These are phyloP conservation scores for Oophaga sylvatica DNA, from an alignment of 2,797 vertebrate species.

Conservation along the genomic window DNA sequence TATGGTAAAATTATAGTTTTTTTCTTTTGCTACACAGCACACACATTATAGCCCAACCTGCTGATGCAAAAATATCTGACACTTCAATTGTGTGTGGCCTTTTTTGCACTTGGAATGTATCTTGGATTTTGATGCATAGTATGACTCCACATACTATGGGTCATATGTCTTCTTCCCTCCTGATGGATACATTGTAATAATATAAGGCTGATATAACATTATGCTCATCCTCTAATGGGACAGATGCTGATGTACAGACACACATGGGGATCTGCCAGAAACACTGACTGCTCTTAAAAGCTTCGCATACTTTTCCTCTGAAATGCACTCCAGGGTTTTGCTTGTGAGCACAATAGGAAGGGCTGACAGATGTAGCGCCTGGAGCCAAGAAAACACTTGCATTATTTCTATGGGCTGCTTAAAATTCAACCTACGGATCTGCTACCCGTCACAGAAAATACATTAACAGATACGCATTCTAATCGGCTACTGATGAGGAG, in stretches of 20 bases:
- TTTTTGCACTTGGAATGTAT: neutral
- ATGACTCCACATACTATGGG: neutral
- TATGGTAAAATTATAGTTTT: neutral
- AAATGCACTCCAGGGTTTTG: constrained; percentile 59
- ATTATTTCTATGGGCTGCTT: constrained; percentile 45
- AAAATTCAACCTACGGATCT: constrained; percentile 35
- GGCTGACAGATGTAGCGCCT: constrained; percentile 50
- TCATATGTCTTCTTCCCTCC: neutral
- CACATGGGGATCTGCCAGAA: constrained; percentile 48
- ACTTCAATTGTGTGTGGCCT: neutral
- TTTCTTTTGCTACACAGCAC: neutral
- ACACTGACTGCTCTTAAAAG: constrained; percentile 49
- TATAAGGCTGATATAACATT: constrained; percentile 19
- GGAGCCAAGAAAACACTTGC: constrained; percentile 47
- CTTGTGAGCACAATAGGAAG: constrained; percentile 63
- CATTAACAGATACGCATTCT: constrained; percentile 15
- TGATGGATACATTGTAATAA: constrained; percentile 3
- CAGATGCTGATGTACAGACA: constrained; percentile 34
- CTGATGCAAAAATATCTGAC: neutral
- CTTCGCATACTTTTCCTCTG: constrained; percentile 66
- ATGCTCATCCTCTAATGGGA: constrained; percentile 12
- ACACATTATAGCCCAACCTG: constrained; percentile 6
- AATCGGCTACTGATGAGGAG: neutral
- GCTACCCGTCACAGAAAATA: constrained; percentile 24
- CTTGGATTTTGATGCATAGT: neutral